These are phyloP conservation scores for Eupsilia transversa DNA, from an alignment of 2,888 invertebrate species.

Conservation along the genomic window DNA sequence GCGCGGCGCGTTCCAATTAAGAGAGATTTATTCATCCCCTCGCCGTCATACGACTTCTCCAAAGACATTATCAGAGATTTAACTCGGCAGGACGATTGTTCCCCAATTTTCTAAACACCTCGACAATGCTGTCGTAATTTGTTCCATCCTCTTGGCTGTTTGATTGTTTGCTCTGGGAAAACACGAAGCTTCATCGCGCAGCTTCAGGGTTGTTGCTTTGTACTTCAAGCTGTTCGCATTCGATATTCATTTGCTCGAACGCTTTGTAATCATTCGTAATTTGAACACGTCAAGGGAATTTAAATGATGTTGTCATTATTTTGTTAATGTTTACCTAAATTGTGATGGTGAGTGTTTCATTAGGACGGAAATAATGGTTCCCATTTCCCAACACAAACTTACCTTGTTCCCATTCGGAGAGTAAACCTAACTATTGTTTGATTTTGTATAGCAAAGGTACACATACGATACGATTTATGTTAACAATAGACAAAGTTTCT, in stretches of 20 bases:
- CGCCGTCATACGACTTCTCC: constrained; percentile 81
- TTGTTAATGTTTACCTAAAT: constrained; percentile 76
- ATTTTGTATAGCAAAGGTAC: constrained; percentile 47
- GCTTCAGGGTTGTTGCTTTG: constrained; percentile 78
- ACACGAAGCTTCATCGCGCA: constrained; percentile 80
- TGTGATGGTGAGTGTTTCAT: constrained; percentile 66
- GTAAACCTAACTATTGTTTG: constrained; percentile 53
- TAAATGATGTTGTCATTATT: constrained; percentile 75
- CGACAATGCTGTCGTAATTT: constrained; percentile 87
- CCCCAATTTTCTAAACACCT: constrained; percentile 89
- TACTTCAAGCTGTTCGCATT: constrained; percentile 80
- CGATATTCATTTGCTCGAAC: constrained; percentile 85
- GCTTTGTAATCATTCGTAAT: constrained; percentile 82
- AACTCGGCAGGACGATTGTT: constrained; percentile 87
- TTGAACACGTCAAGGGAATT: constrained; percentile 78
- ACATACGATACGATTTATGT: constrained; percentile 40
- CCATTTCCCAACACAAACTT: constrained; percentile 55
- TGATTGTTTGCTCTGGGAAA: constrained; percentile 85
- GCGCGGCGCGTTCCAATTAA: constrained; percentile 87
- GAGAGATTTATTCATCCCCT: constrained; percentile 87
- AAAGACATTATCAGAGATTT: constrained; percentile 88
- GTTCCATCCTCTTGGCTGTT: constrained; percentile 85
- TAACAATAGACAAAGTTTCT: constrained; percentile 47
- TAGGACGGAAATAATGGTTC: constrained; percentile 70
- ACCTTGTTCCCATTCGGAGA: constrained; percentile 34